Conservation (phyloP, 1,140 invertebrate genomes). For the Calephelis virginiensis region DNA sequence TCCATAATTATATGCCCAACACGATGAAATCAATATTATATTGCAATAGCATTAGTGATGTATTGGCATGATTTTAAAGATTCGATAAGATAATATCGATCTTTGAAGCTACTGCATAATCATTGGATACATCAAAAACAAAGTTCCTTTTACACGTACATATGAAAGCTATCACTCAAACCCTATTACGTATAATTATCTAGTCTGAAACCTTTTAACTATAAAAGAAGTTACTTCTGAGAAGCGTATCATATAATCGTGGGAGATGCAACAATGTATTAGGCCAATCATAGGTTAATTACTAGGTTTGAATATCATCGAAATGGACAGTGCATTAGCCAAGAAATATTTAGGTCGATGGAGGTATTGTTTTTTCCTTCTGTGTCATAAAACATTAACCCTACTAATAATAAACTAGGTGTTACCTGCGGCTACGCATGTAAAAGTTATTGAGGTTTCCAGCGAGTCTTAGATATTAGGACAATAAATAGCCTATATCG, state of each 20-base stretch:
- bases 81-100: neutral
- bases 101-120: constrained; percentile 46
- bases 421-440: no score
- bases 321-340: constrained; percentile 60
- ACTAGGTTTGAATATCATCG: constrained; percentile 64
- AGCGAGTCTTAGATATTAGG: no score
- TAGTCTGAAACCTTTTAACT: constrained; percentile 76
- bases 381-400: constrained; percentile 12
- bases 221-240: constrained; percentile 62
- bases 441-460: no score
- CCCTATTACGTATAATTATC: constrained; percentile 67
- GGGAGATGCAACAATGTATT: constrained; percentile 51
- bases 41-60: no score
- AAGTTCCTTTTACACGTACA: constrained; percentile 3
- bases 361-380: constrained; percentile 36
- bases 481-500: no score
- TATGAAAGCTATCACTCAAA: constrained; percentile 42
- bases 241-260: constrained; percentile 56
- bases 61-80: no score
- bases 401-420: no score
- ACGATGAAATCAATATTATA: no score
- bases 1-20: no score
- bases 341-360: constrained; percentile 47
- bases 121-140: constrained; percentile 43
- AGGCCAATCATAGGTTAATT: constrained; percentile 65